Percentiles rank a stretch among this genome's conserved stretches.
These are phyloP conservation scores for Temnothorax longispinosus DNA, from an alignment of 1,140 invertebrate genomes.

Conservation along the genomic window DNA sequence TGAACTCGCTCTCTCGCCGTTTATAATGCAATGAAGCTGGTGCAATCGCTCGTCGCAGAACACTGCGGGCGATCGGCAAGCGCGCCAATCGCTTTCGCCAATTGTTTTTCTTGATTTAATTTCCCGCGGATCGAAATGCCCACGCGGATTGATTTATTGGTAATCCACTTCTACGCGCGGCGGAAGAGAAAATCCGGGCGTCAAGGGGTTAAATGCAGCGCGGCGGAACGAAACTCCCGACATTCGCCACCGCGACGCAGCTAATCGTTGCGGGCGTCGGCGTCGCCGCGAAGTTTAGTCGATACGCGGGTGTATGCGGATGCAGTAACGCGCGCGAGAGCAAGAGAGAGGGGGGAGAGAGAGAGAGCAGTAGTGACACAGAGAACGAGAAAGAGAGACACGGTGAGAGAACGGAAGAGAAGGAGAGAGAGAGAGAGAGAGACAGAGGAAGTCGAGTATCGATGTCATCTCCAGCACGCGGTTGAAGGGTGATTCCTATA, in stretches of 20 bases:
- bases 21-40: slow-evolving; percentile 5
- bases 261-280: slow-evolving; percentile 59
- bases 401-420: neutral
- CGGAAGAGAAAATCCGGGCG: slow-evolving; percentile 41
- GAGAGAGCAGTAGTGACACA: neutral
- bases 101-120: slow-evolving; percentile 65
- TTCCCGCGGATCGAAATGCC: slow-evolving; percentile 69
- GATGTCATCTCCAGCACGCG: slow-evolving; percentile 80
- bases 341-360: neutral
- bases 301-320: slow-evolving; percentile 54
- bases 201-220: slow-evolving; percentile 59
- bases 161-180: slow-evolving; percentile 67
- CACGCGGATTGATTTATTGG: slow-evolving; percentile 75
- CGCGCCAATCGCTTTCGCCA: neutral
- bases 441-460: slow-evolving; percentile 77
- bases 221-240: slow-evolving; percentile 55
- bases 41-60: neutral
- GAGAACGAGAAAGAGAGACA: neutral
- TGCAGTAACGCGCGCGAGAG: slow-evolving; percentile 9
- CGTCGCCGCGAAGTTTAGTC: slow-evolving; percentile 61
- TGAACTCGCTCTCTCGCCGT: too few species aligned
- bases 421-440: neutral
- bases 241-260: slow-evolving; percentile 50
- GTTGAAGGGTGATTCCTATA: slow-evolving; percentile 77
- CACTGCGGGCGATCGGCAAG: neutral